A percentile compares a stretch with the other conserved stretches of the same genome.
phyloP scores from a whole-genome alignment of 2,113 vertebrate species.

The Tamias sibiricus region DNA sequence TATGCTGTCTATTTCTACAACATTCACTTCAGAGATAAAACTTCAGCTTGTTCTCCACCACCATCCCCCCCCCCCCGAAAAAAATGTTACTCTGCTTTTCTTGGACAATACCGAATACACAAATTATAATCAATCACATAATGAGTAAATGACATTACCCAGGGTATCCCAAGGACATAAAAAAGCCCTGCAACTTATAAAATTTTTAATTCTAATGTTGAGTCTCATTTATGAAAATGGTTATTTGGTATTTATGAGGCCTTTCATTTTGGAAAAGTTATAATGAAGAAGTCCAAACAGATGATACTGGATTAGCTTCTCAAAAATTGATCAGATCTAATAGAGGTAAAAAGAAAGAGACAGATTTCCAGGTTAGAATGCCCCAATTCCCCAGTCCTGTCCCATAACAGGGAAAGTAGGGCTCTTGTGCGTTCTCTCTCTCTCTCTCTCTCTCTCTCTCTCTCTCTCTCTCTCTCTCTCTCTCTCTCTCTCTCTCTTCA shows the following conservation, averaged over 20 bases:
- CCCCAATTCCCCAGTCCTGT: background rate
- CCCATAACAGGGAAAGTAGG: background rate
- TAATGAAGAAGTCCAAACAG: background rate
- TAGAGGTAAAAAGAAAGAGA: background rate
- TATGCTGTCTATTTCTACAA: background rate
- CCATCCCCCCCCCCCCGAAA: no score
- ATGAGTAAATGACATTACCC: background rate
- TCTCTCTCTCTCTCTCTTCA: background rate
- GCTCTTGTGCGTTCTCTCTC: no score
- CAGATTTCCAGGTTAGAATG: background rate
- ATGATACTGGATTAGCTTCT: background rate
- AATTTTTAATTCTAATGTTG: background rate
- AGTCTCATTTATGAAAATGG: slow-evolving; percentile 10
- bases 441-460: no score
- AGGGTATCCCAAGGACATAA: background rate
- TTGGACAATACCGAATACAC: background rate
- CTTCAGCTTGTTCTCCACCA: background rate
- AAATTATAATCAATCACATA: background rate
- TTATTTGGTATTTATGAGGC: background rate
- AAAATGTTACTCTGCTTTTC: background rate
- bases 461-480: no score
- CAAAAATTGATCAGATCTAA: background rate
- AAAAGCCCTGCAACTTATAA: background rate
- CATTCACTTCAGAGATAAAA: background rate
- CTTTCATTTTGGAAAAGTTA: background rate